phyloP scores from a whole-genome alignment of 2,113 vertebrate species.

The Microcebus lehilahytsara region DNA sequence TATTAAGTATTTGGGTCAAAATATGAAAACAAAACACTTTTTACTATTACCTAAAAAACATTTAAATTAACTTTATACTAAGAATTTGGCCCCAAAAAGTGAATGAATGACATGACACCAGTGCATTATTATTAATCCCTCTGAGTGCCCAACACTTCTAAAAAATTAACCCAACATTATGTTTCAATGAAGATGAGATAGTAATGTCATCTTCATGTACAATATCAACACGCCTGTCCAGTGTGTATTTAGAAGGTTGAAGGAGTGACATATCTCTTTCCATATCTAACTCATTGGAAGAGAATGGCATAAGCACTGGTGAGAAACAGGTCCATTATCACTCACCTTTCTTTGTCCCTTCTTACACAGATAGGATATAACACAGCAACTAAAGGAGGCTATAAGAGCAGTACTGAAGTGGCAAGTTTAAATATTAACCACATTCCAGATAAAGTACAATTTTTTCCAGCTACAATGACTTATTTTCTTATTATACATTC shows the following conservation, averaged over 20 bases:
- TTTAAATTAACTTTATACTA: constrained; percentile 11
- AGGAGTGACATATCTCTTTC: neutral
- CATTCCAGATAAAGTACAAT: neutral
- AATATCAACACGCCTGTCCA: neutral
- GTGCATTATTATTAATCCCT: neutral
- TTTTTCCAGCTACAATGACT: neutral
- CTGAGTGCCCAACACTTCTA: neutral
- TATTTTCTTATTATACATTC: neutral
- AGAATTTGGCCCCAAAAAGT: neutral
- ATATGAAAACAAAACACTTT: constrained; percentile 14
- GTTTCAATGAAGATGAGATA: neutral
- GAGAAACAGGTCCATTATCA: neutral
- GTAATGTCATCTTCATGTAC: neutral
- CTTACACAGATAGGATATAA: neutral
- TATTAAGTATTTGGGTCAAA: neutral
- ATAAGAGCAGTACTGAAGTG: neutral
- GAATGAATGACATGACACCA: neutral
- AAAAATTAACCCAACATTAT: neutral
- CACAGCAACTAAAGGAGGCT: neutral
- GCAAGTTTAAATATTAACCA: neutral
- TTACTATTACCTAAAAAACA: neutral
- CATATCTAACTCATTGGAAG: neutral
- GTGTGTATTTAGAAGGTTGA: neutral
- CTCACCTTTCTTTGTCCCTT: constrained; percentile 16
- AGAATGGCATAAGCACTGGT: neutral